phyloP scores from a whole-genome alignment of 2,113 vertebrate genomes.

The Macquaria australasica region DNA sequence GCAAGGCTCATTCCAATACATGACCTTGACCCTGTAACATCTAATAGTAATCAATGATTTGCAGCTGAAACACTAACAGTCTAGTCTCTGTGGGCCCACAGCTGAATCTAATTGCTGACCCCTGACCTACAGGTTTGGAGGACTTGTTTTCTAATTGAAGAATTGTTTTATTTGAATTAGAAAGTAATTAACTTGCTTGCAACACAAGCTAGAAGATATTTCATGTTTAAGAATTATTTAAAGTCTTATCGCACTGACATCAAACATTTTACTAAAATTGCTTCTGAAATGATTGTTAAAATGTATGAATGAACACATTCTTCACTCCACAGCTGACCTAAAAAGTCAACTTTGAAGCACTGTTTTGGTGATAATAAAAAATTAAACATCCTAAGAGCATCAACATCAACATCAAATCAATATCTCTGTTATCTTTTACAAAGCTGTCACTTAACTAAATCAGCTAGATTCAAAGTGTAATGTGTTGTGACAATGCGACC shows the following conservation, averaged over 20 bases:
- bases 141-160: too few species aligned
- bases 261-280: background rate
- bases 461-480: background rate
- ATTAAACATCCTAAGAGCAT: background rate
- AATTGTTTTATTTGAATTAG: too few species aligned
- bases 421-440: background rate
- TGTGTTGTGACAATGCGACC: background rate
- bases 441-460: background rate
- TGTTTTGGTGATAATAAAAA: background rate
- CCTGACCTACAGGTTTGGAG: too few species aligned
- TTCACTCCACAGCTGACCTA: background rate
- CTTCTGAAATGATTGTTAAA: background rate
- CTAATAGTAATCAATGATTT: background rate
- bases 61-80: background rate
- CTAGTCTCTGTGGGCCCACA: too few species aligned
- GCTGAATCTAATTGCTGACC: too few species aligned
- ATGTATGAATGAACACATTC: background rate
- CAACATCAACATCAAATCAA: background rate
- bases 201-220: too few species aligned
- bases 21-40: background rate
- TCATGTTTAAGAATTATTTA: too few species aligned
- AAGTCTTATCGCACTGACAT: too few species aligned
- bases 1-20: background rate
- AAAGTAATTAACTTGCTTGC: too few species aligned
- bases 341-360: background rate